These are phyloP conservation scores for Odocoileus virginianus DNA, from an alignment of 2,113 vertebrate species.

Conservation along the genomic window DNA sequence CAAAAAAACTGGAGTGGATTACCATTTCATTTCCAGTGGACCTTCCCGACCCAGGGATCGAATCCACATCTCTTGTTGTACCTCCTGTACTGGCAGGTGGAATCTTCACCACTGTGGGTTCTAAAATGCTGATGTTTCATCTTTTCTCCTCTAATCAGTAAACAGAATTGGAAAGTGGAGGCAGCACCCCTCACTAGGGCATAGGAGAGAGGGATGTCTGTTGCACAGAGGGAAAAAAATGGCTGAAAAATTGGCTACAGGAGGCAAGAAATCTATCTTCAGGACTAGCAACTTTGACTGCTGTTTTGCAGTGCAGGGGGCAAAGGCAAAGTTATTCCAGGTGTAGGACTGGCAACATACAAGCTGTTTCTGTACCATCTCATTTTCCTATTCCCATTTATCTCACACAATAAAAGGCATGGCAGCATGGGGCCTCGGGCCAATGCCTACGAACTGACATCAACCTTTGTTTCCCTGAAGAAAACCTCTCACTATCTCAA, in stretches of 20 bases:
- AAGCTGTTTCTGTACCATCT: not conserved
- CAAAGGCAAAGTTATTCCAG: not conserved
- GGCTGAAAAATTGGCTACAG: not conserved
- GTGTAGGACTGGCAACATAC: not conserved
- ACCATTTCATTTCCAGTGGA: not conserved
- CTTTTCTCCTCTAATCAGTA: not conserved
- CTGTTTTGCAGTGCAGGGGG: not conserved
- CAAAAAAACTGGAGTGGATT: not conserved
- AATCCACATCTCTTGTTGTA: not conserved
- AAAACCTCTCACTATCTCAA: not conserved
- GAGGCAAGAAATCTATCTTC: not conserved
- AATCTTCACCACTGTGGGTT: not conserved
- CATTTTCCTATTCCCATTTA: not conserved
- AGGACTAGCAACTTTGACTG: not conserved
- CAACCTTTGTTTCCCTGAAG: not conserved
- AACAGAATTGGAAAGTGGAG: not conserved
- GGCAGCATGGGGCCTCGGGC: no score
- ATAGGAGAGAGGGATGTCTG: not conserved
- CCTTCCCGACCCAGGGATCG: not conserved
- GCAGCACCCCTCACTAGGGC: not conserved
- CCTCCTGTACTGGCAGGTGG: not conserved
- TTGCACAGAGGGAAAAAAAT: not conserved
- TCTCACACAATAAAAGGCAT: not conserved
- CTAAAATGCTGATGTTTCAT: not conserved
- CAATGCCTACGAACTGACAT: not conserved